Base-by-base conservation (phyloP, 2,888 invertebrate species). In the Apodemia zela region DNA sequence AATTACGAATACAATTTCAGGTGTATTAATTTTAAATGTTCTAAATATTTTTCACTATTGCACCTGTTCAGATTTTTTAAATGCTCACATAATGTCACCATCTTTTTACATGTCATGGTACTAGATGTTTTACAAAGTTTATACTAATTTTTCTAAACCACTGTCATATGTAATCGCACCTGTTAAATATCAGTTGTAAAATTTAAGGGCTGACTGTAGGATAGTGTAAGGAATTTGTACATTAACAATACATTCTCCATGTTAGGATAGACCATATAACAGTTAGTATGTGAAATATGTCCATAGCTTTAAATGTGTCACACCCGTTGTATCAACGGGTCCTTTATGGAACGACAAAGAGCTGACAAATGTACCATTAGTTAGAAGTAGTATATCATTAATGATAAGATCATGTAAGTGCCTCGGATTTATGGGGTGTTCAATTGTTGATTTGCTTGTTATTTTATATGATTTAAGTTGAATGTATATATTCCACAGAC, bases 291-390 rank as follows among this genome's bases (percentile, higher is more conserved):
- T 88, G 85, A 88, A 85, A 88, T 85, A 87, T 89, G 90, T 90
- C 90, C 89, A 91, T 91, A 91, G 91, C 90, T 90, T 91, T 90
- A 90, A 89, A 84, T 82, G 87, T 87, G 85, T 86, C 87, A 82
- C 84, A 76, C 79, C 88, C 87, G 90, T 89, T 88, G 90, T 89
- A 89, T 89, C 89, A 89, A 89, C 84, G 89, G 89, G 85, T 81
- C 85, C 82, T 76, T 80, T 75, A 77, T 81, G 81, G 84, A 82
- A 77, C 77, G 84, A 82, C 83, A 78, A 80, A 77, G 85, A 86
- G 87, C 86, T 86, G 82, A 79, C 81, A 82, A 83, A 78, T 80
- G 83, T 86, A 85, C 85, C 87, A 85, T 81, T 89, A 89, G 86
- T 81, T 75, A 74, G 83, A 87, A 84, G 84, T 84, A 88, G 87